These are phyloP conservation scores for Sebastes hopkinsi DNA, from an alignment of 2,797 vertebrate species.

Conservation along the genomic window DNA sequence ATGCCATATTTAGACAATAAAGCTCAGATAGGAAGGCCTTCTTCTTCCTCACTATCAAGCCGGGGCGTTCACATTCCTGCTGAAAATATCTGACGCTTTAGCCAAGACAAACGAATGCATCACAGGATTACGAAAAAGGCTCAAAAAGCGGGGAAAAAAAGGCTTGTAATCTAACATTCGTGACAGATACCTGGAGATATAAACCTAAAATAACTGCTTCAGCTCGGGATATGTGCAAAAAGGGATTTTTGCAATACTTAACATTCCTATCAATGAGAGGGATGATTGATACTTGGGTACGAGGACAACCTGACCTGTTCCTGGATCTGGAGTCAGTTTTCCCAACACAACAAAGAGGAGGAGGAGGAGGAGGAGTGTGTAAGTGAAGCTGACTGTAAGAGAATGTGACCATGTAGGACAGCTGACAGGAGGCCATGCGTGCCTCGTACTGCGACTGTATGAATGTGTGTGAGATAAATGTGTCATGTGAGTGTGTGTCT, in stretches of 20 bases:
- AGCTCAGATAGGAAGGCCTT: constrained; percentile 28
- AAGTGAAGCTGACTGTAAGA: neutral
- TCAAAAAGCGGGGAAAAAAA: neutral
- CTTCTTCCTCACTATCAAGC: constrained; percentile 6
- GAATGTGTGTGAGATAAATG: constrained; percentile 34
- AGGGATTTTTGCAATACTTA: constrained; percentile 55
- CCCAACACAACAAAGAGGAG: neutral
- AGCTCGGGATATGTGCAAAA: neutral
- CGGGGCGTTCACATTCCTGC: constrained; percentile 48
- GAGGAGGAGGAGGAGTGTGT: neutral
- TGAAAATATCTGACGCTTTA: constrained; percentile 22
- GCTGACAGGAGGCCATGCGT: constrained; percentile 44
- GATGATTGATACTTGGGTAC: constrained; percentile 26
- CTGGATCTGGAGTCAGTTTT: constrained; percentile 25
- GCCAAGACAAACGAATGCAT: constrained; percentile 54
- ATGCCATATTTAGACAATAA: constrained; percentile 62
- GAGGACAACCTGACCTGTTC: constrained; percentile 27
- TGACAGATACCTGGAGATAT: constrained; percentile 12
- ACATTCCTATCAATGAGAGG: constrained; percentile 55
- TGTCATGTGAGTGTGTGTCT: constrained; percentile 51
- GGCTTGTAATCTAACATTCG: constrained; percentile 11
- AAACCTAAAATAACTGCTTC: constrained; percentile 9
- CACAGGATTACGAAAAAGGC: neutral
- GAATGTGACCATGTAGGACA: constrained; percentile 35
- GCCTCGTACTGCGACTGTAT: neutral